A percentile compares a stretch with the other conserved stretches of the same genome.
phyloP scores from a whole-genome alignment of 2,888 invertebrate genomes.

The Sclerodermus sp. region DNA sequence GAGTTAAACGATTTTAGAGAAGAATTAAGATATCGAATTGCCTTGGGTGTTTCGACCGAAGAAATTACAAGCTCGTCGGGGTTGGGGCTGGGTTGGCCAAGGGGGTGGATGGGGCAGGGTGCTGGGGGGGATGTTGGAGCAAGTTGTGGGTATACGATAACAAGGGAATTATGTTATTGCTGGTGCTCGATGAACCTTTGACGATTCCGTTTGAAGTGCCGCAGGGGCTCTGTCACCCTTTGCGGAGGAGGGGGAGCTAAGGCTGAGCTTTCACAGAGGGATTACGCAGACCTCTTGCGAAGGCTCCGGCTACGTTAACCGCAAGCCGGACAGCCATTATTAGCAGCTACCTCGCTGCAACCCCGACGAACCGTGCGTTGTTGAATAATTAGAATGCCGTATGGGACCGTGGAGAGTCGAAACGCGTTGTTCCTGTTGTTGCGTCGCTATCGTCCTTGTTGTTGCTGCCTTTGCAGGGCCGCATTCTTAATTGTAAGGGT shows the following conservation, averaged over 20 bases:
- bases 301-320: conserved; percentile 43
- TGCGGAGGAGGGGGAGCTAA: conserved; percentile 26
- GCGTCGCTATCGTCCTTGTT: too few relatives aligned
- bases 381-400: conserved; percentile 44
- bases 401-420: conserved; percentile 19
- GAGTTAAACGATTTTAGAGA: too few relatives aligned
- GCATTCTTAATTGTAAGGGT: conserved; percentile 6
- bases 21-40: too few relatives aligned
- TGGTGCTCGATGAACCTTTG: conserved; percentile 50
- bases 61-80: too few relatives aligned
- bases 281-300: conserved; percentile 47
- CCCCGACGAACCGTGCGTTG: conserved; percentile 27
- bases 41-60: too few relatives aligned
- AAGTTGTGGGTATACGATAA: conserved; percentile 23
- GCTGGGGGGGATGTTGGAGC: conserved; percentile 15
- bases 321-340: conserved; percentile 53
- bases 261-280: conserved; percentile 46
- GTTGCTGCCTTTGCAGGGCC: not conserved
- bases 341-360: conserved; percentile 39
- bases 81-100: too few relatives aligned
- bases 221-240: conserved; percentile 27
- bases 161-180: conserved; percentile 46
- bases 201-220: conserved; percentile 53
- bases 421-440: conserved; percentile 6
- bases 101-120: too few relatives aligned